Evolutionary conservation across 2,888 invertebrate species (phyloP).

Genomic region (Anthrax anthrax): DNA sequence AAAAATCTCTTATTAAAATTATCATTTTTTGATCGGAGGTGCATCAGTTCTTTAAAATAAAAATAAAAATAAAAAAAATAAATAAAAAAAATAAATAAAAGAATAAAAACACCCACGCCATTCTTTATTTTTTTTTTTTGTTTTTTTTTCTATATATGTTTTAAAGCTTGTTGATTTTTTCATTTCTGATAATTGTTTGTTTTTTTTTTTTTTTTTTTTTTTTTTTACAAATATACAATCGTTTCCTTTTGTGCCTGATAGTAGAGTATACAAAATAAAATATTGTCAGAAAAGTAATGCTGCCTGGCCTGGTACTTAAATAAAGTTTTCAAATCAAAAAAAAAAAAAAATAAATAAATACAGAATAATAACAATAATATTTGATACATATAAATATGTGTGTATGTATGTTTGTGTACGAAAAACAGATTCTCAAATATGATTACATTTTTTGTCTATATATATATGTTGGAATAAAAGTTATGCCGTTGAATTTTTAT

Average conservation of each 20-base stretch:
- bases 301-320: not conserved
- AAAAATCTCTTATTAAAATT: slow-evolving; percentile 17
- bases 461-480: not conserved
- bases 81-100: not conserved
- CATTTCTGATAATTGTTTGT: no score
- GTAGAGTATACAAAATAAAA: no score
- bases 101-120: slow-evolving; percentile 6
- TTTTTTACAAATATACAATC: no score
- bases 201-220: no score
- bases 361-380: no score
- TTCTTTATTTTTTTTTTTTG: not conserved
- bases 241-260: no score
- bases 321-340: not conserved
- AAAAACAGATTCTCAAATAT: not conserved
- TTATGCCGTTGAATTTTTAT: not conserved
- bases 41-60: slow-evolving; percentile 4
- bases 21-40: slow-evolving; percentile 14
- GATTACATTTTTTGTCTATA: not conserved
- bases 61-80: not conserved
- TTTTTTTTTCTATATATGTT: no score
- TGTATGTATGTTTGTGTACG: no score
- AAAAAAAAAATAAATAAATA: not conserved
- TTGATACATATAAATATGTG: no score
- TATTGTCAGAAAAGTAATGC: not conserved
- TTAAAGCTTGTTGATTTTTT: no score